These are phyloP conservation scores for Rapana venosa DNA, from an alignment of 2,888 invertebrate species.

Conservation along the genomic window DNA sequence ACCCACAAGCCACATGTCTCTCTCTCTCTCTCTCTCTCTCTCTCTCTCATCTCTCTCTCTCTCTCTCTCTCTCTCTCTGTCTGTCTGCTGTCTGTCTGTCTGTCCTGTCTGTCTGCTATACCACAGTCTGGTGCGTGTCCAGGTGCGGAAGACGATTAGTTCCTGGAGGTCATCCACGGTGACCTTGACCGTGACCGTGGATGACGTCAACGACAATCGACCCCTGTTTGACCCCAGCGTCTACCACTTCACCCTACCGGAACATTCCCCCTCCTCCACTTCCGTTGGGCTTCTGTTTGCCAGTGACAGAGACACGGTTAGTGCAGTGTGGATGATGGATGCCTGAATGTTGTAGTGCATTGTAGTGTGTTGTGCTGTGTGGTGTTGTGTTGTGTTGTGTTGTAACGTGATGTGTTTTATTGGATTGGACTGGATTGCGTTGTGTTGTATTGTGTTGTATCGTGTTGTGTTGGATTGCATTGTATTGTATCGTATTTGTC, in stretches of 20 bases:
- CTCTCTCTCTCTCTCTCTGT: neutral
- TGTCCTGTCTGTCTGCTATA: neutral
- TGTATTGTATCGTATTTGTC: no score
- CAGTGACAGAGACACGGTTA: conserved; percentile 39
- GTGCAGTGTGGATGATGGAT: neutral
- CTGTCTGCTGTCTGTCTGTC: neutral
- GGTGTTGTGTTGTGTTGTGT: no score
- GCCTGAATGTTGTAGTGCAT: no score
- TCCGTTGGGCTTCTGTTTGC: conserved; percentile 32
- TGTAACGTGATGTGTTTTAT: no score
- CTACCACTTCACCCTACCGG: conserved; percentile 24
- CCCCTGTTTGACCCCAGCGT: conserved; percentile 21
- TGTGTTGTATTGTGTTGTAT: no score
- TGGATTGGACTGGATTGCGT: no score
- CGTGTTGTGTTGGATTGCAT: no score
- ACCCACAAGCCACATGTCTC: neutral
- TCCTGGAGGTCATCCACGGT: conserved; percentile 29
- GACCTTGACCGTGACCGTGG: conserved; percentile 28
- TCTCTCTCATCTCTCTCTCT: neutral
- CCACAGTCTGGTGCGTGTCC: neutral
- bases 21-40: neutral
- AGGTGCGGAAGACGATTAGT: conserved; percentile 39
- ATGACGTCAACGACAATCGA: conserved; percentile 47
- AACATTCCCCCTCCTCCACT: conserved; percentile 20
- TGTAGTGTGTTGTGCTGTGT: no score